These are phyloP conservation scores for Nebria salina DNA, from an alignment of 2,888 invertebrate genomes.

Conservation along the genomic window DNA sequence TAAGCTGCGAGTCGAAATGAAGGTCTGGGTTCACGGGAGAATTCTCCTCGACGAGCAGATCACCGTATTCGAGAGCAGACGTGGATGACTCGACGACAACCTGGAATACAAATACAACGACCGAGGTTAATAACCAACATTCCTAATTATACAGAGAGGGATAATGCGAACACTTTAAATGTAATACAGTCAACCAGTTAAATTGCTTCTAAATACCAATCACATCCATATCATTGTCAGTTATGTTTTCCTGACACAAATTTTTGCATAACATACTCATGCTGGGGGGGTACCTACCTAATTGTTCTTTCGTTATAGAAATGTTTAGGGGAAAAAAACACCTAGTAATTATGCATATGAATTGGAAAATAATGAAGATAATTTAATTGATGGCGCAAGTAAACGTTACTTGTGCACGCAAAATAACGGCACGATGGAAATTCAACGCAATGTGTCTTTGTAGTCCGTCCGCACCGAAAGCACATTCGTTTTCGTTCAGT, in stretches of 20 bases:
- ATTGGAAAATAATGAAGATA: not conserved
- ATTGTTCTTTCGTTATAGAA: not conserved
- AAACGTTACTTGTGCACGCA: not conserved
- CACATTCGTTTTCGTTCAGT: conserved; percentile 1
- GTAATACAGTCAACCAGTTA: not conserved
- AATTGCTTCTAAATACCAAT: conserved; percentile 1
- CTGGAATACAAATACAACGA: conserved; percentile 61
- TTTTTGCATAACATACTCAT: not conserved
- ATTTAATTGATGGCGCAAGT: not conserved
- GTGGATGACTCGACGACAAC: conserved; percentile 89
- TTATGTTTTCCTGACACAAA: not conserved
- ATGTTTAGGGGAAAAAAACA: not conserved
- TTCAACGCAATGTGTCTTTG: not conserved
- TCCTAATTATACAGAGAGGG: conserved; percentile 3
- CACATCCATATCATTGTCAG: not conserved
- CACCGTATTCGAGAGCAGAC: conserved; percentile 89
- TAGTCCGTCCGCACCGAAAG: not conserved
- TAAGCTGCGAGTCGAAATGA: conserved; percentile 88
- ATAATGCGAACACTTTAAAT: not conserved
- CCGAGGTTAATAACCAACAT: not conserved
- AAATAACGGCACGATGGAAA: not conserved
- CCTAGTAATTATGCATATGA: not conserved
- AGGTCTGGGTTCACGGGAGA: conserved; percentile 89
- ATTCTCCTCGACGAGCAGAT: conserved; percentile 83
- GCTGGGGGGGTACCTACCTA: not conserved